Percentiles rank a stretch among this genome's conserved stretches.
phyloP scores from a whole-genome alignment of 2,888 invertebrate genomes.

The Xestobium rufovillosum region DNA sequence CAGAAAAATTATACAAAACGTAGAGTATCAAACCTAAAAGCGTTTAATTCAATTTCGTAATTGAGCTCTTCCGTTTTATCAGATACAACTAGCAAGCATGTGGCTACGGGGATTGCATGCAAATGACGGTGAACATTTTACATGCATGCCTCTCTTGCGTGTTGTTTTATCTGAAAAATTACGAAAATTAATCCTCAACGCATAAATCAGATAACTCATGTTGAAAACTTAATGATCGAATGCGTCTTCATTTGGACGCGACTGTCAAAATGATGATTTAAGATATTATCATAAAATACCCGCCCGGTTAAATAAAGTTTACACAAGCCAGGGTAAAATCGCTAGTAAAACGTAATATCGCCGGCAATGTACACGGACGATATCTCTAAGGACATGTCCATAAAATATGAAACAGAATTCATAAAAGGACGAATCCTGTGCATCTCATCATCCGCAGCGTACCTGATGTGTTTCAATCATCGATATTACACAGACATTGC shows the following conservation, averaged over 20 bases:
- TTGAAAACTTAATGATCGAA: conserved; percentile 27
- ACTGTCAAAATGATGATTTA: conserved; percentile 1
- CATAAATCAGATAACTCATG: conserved; percentile 25
- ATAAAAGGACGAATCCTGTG: conserved; percentile 38
- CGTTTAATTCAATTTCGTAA: no score
- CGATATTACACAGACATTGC: conserved; percentile 30
- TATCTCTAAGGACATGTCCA: conserved; percentile 15
- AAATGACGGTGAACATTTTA: neutral
- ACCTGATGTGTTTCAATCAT: conserved; percentile 37
- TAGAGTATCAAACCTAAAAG: no score
- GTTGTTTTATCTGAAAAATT: neutral
- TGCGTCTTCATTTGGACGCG: conserved; percentile 25
- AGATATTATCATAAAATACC: no score
- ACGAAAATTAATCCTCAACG: neutral
- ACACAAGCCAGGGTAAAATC: no score
- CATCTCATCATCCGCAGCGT: conserved; percentile 36
- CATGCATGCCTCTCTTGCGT: neutral
- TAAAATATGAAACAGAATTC: conserved; percentile 39
- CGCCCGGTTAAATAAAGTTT: no score
- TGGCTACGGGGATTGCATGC: neutral
- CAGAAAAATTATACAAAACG: no score
- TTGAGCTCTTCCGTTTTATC: no score
- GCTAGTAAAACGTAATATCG: no score
- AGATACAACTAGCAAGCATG: conserved; percentile 1
- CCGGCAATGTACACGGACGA: no score